phyloP scores from a whole-genome alignment of 1,140 invertebrate genomes.

The Drosophila subpulchrella region DNA sequence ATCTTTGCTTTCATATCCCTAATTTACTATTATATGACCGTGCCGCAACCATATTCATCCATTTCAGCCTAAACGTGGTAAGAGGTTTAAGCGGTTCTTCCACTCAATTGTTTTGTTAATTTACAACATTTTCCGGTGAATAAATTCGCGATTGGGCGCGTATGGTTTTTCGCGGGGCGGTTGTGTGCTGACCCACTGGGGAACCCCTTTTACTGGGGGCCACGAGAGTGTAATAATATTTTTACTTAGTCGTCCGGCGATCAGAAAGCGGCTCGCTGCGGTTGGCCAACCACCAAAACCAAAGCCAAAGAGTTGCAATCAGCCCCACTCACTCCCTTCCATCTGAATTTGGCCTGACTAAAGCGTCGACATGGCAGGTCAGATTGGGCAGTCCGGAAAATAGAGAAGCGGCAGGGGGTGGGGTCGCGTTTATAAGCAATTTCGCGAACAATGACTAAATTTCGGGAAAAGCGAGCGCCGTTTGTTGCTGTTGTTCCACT shows the following conservation, averaged over 20 bases:
- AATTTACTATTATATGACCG: not conserved
- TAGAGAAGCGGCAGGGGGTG: not conserved
- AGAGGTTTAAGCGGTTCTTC: conserved; percentile 12
- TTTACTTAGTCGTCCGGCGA: conserved; percentile 45
- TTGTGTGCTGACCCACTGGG: conserved; percentile 31
- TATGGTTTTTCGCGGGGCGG: conserved; percentile 12
- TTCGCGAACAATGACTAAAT: conserved; percentile 82
- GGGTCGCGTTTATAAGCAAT: conserved; percentile 71
- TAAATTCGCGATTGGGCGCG: conserved; percentile 43
- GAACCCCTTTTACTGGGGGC: conserved; percentile 1
- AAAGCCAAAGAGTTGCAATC: conserved; percentile 45
- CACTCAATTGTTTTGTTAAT: conserved; percentile 47
- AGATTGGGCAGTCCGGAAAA: conserved; percentile 37
- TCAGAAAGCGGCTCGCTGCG: conserved; percentile 63
- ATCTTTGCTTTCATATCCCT: too few relatives aligned
- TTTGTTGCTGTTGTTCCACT: conserved; percentile 3
- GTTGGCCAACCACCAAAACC: conserved; percentile 47
- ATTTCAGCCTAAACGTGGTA: not conserved
- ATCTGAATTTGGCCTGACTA: conserved; percentile 22
- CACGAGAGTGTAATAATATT: conserved; percentile 72
- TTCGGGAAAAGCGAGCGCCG: conserved; percentile 47
- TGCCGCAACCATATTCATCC: not conserved
- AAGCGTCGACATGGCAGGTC: conserved; percentile 62
- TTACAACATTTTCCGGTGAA: conserved; percentile 47
- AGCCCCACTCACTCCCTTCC: conserved; percentile 7